These are phyloP conservation scores for Hyposoter dolosus DNA, from an alignment of 2,888 invertebrate genomes.

Conservation along the genomic window DNA sequence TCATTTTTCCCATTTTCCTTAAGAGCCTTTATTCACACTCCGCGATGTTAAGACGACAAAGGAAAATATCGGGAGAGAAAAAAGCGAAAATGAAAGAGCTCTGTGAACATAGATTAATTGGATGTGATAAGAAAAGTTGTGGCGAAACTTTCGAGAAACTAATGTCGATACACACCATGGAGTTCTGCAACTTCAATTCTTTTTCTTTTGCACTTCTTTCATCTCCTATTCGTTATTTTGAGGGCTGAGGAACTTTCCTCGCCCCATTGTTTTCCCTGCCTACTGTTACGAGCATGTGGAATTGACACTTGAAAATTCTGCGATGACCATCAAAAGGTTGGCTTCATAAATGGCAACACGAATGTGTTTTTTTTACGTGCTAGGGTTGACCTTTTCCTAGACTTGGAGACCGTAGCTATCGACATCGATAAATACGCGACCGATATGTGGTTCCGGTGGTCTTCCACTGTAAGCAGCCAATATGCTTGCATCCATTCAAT, in stretches of 20 bases:
- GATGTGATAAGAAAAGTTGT: slow-evolving; percentile 55
- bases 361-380: neutral
- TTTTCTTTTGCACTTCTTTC: neutral
- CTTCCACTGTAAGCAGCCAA: slow-evolving; percentile 19
- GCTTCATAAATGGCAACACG: neutral
- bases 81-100: slow-evolving; percentile 41
- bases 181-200: neutral
- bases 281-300: neutral
- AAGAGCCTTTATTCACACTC: slow-evolving; percentile 25
- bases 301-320: neutral
- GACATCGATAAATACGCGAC: neutral
- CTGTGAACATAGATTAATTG: slow-evolving; percentile 61
- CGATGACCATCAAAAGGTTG: neutral
- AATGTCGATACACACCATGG: neutral
- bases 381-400: neutral
- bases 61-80: slow-evolving; percentile 18
- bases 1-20: slow-evolving; percentile 22
- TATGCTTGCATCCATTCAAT: slow-evolving; percentile 28
- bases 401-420: neutral
- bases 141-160: slow-evolving; percentile 44
- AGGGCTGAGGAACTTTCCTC: neutral
- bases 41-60: slow-evolving; percentile 5
- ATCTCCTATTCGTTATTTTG: neutral
- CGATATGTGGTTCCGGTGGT: slow-evolving; percentile 13
- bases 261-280: neutral